Percentiles rank a stretch among this genome's conserved stretches.
phyloP scores from a whole-genome alignment of 2,113 vertebrate genomes.

The Cichladusa arquata region DNA sequence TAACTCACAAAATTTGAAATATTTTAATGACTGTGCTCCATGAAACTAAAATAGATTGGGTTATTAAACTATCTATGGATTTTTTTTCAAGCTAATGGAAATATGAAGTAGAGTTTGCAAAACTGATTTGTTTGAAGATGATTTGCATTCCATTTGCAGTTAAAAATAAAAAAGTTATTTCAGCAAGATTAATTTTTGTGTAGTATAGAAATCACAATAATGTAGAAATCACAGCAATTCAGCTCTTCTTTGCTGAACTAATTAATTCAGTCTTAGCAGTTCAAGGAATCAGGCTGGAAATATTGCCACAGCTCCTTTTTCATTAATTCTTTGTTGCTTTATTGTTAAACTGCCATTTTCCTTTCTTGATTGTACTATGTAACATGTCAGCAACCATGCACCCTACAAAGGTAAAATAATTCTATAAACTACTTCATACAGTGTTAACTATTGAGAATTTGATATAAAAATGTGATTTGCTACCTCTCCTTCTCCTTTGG shows the following conservation, averaged over 20 bases:
- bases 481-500: constrained; percentile 96
- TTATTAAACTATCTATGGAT: neutral
- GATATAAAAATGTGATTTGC: neutral
- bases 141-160: neutral
- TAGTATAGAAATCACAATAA: neutral
- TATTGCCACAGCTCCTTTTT: neutral
- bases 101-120: neutral
- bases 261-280: neutral
- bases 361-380: neutral
- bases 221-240: neutral
- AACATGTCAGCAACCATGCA: neutral
- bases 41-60: neutral
- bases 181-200: neutral
- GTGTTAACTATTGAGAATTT: neutral
- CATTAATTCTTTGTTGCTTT: neutral
- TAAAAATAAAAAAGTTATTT: neutral
- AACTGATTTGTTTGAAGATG: neutral
- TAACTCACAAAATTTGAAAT: neutral
- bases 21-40: neutral
- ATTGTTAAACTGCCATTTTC: neutral
- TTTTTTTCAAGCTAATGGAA: neutral
- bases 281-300: neutral
- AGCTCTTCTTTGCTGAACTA: neutral
- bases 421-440: neutral
- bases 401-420: neutral